Evolutionary conservation across 2,888 invertebrate genomes (phyloP), one percentile per base, ranked within the genome.

Genomic region (Coelopa pilipes): DNA sequence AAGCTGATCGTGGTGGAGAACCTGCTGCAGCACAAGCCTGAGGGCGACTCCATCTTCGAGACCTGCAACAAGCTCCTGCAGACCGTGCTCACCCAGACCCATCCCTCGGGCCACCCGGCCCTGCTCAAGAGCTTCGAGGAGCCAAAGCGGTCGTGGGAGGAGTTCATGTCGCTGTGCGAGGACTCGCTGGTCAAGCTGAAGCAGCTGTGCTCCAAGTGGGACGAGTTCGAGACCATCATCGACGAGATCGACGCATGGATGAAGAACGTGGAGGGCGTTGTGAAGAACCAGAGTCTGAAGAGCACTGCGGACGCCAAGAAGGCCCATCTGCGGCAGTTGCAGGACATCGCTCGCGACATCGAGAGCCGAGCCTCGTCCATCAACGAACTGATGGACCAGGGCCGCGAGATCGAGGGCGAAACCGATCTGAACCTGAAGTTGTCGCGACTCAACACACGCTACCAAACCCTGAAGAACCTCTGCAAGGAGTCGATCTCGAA

Each of bases 241-340:
- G 94, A 95, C 78, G 91, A 91, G 74, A 89, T 97, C 1, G 94
- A 93, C 81, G 90, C 91, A 66, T 98, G 97, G 97, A 89, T 96
- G 68, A 95, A 94, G 84, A 90, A 92, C 69, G 94, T 94, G 83
- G 97, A 98, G 87, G 90, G 91, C 67, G 92, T 93, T 83, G 91
- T 97, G 0, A 94, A 96, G 86, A 96, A 96, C 84, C 96, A 96
- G 87, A 94, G 95, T 78, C 89, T 97, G 1, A 95, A 95, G 86
- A 96, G 93, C 82, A 94, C 93, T 4, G 91, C 95, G 49, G 94
- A 94, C 79, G 91, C 95, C 1, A 98, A 98, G 87, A 89, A 91
- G 77, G 89, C 90, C 11, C 94, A 96, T 86, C 88, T 96, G 70
- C 91, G 93, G 72, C 95, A 94, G 85, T 89, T 97, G 0, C 92